Evolutionary conservation across 2,113 vertebrate genomes (phyloP), one percentile per base, ranked within the genome.

Genomic region (Myocastor coypus): DNA sequence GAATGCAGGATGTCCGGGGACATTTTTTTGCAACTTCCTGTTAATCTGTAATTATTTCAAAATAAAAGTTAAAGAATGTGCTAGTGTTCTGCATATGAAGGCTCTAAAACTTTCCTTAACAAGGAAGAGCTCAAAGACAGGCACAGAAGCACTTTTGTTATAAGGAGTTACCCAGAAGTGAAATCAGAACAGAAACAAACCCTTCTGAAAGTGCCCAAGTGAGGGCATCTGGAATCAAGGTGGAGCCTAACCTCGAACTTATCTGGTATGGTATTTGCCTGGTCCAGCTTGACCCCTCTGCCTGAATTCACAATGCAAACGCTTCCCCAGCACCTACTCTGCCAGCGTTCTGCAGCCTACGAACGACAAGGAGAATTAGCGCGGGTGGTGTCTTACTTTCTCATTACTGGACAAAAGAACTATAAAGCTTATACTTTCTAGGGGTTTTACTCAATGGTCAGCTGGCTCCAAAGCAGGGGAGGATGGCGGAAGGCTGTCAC

Each of bases 41-140:
- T 87, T 40, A 95, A 81, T 92, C 55, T 88, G 40, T 81, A 86
- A 92, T 95, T 80, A 93, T 92, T 97, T 95, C 52, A 77, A 95
- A 95, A 86, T 86, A 81, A 55, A 81, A 81, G 32, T 55, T 81
- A 55, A 55, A 20, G 87, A 85, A 63, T 52, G 2, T 24, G 26
- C 61, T 30, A 24, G 59, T 95, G 40, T 85, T 59, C 71, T 28
- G 37, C 75, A 6, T 77, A 14, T 77, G 26, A 93, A 68, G 66
- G 42, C 24, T 10, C 16, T 61, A 17, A 85, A 68, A 22, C 26
- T 83, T 82, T 63, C 92, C 69, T 84, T 55, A 30, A 26, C 57
- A 68, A 75, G n/a, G 26, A 84, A 87, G 89, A 42, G 88, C 66
- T 68, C 42, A 52, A 69, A 17, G 26, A 63, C 19, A 75, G n/a